These are phyloP conservation scores for Minunthozetes semirufus DNA, from an alignment of 2,888 invertebrate species.

Conservation along the genomic window DNA sequence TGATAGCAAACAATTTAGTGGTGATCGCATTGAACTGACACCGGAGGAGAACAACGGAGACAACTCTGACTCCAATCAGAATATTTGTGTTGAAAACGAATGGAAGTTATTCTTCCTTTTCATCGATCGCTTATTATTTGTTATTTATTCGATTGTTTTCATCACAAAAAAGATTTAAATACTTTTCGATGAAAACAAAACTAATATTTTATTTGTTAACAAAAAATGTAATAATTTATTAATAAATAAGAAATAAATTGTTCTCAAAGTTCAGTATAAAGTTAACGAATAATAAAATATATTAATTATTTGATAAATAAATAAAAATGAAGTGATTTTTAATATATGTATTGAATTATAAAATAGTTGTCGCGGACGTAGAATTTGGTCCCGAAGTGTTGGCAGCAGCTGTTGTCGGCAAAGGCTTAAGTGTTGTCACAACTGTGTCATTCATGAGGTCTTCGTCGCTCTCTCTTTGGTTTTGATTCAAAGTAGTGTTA, in stretches of 20 bases:
- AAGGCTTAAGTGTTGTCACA: constrained; percentile 4
- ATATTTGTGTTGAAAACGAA: neutral
- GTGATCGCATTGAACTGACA: constrained; percentile 15
- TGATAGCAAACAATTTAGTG: neutral
- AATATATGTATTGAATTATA: neutral
- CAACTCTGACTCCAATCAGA: neutral
- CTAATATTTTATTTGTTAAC: neutral
- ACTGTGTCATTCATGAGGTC: neutral
- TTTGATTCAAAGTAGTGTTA: constrained; percentile 10
- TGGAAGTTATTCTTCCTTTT: constrained; percentile 4
- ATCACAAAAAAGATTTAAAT: neutral
- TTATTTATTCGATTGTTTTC: constrained; percentile 18
- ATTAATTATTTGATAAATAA: constrained; percentile 8
- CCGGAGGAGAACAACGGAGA: neutral
- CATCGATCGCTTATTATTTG: constrained; percentile 5
- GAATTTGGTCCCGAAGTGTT: neutral
- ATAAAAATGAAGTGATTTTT: neutral
- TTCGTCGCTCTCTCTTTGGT: constrained; percentile 10
- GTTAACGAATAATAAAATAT: neutral
- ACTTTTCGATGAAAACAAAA: neutral
- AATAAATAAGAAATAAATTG: neutral
- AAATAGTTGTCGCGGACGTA: neutral
- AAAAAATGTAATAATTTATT: neutral
- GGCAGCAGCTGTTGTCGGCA: neutral
- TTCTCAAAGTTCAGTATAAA: no score